phyloP scores from a whole-genome alignment of 1,140 invertebrate genomes.

The Aculops lycopersici region DNA sequence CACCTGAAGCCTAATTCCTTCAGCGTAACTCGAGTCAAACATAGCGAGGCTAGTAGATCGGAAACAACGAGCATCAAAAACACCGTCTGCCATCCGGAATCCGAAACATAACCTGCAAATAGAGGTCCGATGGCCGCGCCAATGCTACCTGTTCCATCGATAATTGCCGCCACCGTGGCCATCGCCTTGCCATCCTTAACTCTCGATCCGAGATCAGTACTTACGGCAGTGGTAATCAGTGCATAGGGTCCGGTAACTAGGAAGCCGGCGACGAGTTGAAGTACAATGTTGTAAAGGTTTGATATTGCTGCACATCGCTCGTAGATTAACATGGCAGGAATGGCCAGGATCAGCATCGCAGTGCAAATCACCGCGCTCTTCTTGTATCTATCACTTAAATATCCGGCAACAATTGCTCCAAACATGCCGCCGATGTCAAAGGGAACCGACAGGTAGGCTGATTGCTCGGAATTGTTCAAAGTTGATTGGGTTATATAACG shows the following conservation, averaged over 20 bases:
- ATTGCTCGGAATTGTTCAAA: conserved; percentile 12
- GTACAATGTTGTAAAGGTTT: conserved; percentile 23
- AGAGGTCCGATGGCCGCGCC: conserved; percentile 63
- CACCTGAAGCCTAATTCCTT: neutral
- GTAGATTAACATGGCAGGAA: conserved; percentile 44
- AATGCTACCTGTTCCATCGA: conserved; percentile 78
- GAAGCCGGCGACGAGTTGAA: conserved; percentile 23
- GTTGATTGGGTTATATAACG: conserved; percentile 21
- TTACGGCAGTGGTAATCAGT: conserved; percentile 74
- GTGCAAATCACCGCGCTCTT: conserved; percentile 53
- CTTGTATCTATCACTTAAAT: conserved; percentile 41
- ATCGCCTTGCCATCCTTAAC: conserved; percentile 51
- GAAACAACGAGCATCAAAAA: conserved; percentile 3
- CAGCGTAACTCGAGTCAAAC: conserved; percentile 1
- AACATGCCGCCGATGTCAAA: conserved; percentile 64
- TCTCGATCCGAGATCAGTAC: conserved; percentile 54
- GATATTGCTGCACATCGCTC: conserved; percentile 29
- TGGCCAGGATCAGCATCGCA: conserved; percentile 40
- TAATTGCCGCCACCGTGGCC: conserved; percentile 81
- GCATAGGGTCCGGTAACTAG: conserved; percentile 79
- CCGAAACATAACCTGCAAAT: conserved; percentile 26
- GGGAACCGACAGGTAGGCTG: conserved; percentile 49
- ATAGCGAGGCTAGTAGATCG: conserved; percentile 4
- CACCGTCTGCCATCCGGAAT: conserved; percentile 3
- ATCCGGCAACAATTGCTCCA: conserved; percentile 52